phyloP scores from a whole-genome alignment of 2,797 vertebrate genomes.

The Cyclura pinguis region DNA sequence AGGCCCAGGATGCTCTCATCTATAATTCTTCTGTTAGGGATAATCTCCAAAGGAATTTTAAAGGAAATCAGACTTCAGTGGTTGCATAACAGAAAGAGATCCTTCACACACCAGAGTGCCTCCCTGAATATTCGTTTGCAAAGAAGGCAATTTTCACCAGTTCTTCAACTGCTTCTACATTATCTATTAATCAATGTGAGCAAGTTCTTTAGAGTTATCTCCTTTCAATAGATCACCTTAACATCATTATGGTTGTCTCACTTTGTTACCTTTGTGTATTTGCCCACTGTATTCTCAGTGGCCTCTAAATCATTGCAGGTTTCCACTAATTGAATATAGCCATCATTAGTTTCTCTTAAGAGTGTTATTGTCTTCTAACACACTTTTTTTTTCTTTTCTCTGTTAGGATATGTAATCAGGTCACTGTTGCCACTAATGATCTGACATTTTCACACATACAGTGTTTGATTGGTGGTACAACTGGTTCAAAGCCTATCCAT shows the following conservation, averaged over 20 bases:
- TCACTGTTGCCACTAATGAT: neutral
- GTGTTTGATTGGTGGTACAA: neutral
- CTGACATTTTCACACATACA: neutral
- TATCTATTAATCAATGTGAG: slow-evolving; percentile 39
- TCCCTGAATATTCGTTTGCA: slow-evolving; percentile 34
- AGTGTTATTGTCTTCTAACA: slow-evolving; percentile 19
- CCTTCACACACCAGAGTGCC: neutral
- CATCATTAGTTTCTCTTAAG: slow-evolving; percentile 28
- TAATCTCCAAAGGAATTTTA: slow-evolving; percentile 37
- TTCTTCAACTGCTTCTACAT: neutral
- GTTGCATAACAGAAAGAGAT: neutral
- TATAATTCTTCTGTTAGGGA: slow-evolving; percentile 10
- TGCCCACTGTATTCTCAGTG: slow-evolving; percentile 37
- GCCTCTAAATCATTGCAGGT: slow-evolving; percentile 44
- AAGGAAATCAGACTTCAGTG: neutral
- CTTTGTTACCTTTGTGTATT: slow-evolving; percentile 40
- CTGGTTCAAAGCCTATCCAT: neutral
- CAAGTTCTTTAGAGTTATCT: slow-evolving; percentile 23
- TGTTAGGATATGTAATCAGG: neutral
- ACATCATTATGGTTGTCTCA: slow-evolving; percentile 31
- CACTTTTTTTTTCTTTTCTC: neutral
- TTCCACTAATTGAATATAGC: slow-evolving; percentile 51
- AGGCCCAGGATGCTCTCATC: neutral
- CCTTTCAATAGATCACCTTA: slow-evolving; percentile 39
- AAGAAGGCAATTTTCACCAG: slow-evolving; percentile 32